These are phyloP conservation scores for Myotis lucifugus DNA, from an alignment of 2,113 vertebrate genomes.

Conservation along the genomic window DNA sequence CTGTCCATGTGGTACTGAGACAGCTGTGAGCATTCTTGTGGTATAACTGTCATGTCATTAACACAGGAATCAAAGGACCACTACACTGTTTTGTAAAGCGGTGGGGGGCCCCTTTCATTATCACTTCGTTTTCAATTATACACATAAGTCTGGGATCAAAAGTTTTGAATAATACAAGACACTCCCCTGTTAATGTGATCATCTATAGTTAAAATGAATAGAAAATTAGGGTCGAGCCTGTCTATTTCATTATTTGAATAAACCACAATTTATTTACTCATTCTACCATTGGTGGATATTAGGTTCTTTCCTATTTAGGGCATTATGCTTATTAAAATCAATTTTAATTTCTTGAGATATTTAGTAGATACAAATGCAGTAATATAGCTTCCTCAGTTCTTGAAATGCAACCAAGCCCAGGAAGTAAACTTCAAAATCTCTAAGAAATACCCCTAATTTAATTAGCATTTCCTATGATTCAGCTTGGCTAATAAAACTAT, in stretches of 20 bases:
- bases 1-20: not conserved
- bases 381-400: not conserved
- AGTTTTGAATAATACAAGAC: not conserved
- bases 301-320: not conserved
- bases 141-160: not conserved
- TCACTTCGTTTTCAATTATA: conserved; percentile 30
- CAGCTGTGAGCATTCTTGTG: not conserved
- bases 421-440: conserved; percentile 6
- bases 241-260: not conserved
- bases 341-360: not conserved
- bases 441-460: not conserved
- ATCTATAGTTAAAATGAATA: not conserved
- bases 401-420: not conserved
- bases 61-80: not conserved
- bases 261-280: not conserved
- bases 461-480: not conserved
- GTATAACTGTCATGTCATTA: not conserved
- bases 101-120: not conserved
- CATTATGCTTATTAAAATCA: not conserved
- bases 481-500: not conserved
- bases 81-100: not conserved
- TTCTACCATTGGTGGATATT: not conserved
- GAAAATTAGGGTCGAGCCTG: not conserved
- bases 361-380: not conserved
- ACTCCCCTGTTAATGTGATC: not conserved